A percentile compares a stretch with the other conserved stretches of the same genome.
Conservation (phyloP, 2,797 vertebrate species). For the Lithobates sylvaticus region DNA sequence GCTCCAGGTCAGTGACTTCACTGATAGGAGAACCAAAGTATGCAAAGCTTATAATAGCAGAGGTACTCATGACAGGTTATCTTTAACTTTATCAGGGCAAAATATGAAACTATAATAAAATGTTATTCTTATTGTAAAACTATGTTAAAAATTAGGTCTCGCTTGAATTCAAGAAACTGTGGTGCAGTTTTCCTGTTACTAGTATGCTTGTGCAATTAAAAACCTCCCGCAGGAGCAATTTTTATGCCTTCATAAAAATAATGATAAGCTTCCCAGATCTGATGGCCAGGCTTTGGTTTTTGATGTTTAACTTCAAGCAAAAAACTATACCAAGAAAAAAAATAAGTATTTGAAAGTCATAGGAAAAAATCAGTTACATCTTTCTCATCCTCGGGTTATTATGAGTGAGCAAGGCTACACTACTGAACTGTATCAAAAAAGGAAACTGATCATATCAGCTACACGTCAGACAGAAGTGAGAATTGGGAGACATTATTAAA, state of each 20-base stretch:
- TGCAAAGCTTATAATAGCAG: neutral
- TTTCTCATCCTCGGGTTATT: conserved; percentile 46
- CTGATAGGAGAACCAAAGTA: neutral
- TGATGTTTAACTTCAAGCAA: conserved; percentile 56
- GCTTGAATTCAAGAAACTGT: neutral
- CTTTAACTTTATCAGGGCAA: neutral
- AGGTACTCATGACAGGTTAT: neutral
- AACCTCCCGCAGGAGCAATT: conserved; percentile 32
- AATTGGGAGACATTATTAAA: neutral
- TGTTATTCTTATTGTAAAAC: neutral
- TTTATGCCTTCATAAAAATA: conserved; percentile 41
- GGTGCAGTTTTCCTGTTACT: neutral
- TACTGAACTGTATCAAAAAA: conserved; percentile 9
- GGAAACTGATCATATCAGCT: conserved; percentile 1
- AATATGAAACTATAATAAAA: neutral
- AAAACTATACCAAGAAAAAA: conserved; percentile 33
- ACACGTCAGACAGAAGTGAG: neutral
- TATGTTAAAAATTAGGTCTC: neutral
- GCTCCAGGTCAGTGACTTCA: neutral
- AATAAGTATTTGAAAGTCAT: conserved; percentile 34
- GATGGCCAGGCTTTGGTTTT: conserved; percentile 36
- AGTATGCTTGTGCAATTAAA: conserved; percentile 35
- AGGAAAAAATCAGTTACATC: conserved; percentile 24
- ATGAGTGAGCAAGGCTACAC: conserved; percentile 20
- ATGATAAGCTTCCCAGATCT: conserved; percentile 41